Evolutionary conservation across 37 sponge, comb jelly and placozoan genomes (phyloP).

Genomic region (Chondrosia reniformis): DNA sequence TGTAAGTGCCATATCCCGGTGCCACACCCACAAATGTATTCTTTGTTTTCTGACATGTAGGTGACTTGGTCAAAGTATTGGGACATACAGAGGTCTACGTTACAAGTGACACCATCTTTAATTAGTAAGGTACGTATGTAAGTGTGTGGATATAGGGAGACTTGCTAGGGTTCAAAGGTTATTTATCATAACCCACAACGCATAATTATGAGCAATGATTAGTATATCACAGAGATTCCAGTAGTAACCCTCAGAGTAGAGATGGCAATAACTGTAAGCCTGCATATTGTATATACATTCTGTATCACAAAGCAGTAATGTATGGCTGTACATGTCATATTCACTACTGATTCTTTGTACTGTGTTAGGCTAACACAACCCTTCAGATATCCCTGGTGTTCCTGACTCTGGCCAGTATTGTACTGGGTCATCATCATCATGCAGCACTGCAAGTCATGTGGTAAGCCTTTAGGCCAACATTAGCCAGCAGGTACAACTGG

Average conservation of each 20-base stretch:
- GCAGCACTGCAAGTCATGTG: conserved; percentile 61
- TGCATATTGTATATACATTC: too few relatives aligned
- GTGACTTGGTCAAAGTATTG: conserved; percentile 68
- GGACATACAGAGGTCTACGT: conserved; percentile 71
- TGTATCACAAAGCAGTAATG: too few relatives aligned
- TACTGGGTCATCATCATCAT: conserved; percentile 46
- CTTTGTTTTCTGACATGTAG: conserved; percentile 13
- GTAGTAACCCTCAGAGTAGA: not conserved
- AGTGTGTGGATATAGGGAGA: too few relatives aligned
- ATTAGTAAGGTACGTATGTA: conserved; percentile 63
- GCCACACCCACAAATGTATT: not conserved
- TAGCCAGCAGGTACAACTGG: too few relatives aligned
- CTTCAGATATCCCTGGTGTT: conserved; percentile 63
- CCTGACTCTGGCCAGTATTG: conserved; percentile 52
- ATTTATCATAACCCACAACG: too few relatives aligned
- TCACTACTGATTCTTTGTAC: not conserved
- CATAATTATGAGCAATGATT: too few relatives aligned
- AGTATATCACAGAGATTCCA: not conserved
- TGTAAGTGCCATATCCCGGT: conserved; percentile 34
- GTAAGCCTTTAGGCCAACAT: too few relatives aligned
- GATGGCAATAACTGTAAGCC: too few relatives aligned
- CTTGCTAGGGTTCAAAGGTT: too few relatives aligned
- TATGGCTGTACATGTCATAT: too few relatives aligned
- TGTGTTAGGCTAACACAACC: conserved; percentile 59
- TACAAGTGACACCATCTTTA: conserved; percentile 63